Conservation (phyloP, 2,113 vertebrate genomes). For the Laticauda colubrina region DNA sequence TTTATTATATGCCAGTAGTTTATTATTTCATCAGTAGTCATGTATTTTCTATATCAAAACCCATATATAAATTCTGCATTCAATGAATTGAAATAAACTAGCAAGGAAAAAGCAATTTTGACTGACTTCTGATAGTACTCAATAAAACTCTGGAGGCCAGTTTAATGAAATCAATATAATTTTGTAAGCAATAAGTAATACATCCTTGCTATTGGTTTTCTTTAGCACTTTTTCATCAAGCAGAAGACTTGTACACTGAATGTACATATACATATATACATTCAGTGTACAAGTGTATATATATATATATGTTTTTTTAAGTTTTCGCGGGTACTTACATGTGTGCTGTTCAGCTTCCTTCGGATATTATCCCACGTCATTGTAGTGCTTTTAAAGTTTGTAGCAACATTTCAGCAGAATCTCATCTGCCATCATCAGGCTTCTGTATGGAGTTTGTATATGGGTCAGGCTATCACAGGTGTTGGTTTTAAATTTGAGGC, state of each 20-base stretch:
- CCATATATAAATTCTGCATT: neutral
- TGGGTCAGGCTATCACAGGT: no score
- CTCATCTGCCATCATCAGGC: no score
- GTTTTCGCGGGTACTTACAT: no score
- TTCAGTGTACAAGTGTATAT: no score
- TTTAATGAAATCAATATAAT: neutral
- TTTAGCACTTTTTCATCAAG: neutral
- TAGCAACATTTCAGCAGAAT: no score
- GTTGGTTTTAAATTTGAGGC: no score
- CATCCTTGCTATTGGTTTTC: neutral
- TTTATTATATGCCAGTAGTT: neutral
- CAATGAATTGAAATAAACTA: neutral
- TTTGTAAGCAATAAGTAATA: neutral
- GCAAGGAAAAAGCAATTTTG: neutral
- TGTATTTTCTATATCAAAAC: neutral
- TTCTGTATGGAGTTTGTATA: no score
- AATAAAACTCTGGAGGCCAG: neutral
- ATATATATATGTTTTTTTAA: no score
- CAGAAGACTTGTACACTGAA: neutral
- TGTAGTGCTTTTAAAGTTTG: no score
- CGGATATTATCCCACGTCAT: no score
- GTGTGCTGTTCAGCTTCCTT: no score
- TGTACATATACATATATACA: no score
- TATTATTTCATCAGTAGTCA: neutral
- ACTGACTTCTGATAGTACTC: neutral